A percentile compares a stretch with the other conserved stretches of the same genome.
These are phyloP conservation scores for Hyles vespertilio DNA, from an alignment of 1,140 invertebrate species.

Conservation along the genomic window DNA sequence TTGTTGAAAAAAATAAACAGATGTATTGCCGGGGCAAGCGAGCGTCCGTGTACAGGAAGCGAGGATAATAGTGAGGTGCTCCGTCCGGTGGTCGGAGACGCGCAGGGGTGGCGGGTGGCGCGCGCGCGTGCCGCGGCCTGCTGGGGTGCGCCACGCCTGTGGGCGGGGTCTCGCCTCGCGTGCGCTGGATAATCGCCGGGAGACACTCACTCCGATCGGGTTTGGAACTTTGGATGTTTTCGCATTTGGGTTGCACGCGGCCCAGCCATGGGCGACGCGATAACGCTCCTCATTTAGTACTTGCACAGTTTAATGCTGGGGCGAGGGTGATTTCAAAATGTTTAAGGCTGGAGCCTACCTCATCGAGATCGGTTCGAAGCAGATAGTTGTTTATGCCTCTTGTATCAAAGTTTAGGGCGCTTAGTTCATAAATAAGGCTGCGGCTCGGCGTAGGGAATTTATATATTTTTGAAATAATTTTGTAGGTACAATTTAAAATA, in stretches of 20 bases:
- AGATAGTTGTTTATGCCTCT: no score
- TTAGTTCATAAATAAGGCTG: no score
- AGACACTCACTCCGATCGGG: conserved; percentile 6
- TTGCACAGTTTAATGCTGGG: no score
- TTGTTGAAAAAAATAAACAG: conserved; percentile 71
- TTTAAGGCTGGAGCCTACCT: no score
- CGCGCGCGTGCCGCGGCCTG: conserved; percentile 18
- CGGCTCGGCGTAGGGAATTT: no score
- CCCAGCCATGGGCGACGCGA: conserved; percentile 3
- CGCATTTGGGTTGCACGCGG: neutral
- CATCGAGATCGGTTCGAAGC: no score
- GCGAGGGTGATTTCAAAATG: no score
- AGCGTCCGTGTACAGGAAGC: conserved; percentile 67
- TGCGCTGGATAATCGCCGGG: conserved; percentile 50
- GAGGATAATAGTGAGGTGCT: conserved; percentile 64
- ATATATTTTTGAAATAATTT: no score
- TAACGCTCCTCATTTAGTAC: neutral
- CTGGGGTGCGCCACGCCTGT: conserved; percentile 38
- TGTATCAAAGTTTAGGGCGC: no score
- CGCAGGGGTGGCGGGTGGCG: conserved; percentile 35
- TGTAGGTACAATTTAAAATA: no score
- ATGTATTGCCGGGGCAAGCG: conserved; percentile 64
- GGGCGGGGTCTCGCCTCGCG: conserved; percentile 48
- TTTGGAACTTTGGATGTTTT: neutral
- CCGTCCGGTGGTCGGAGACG: conserved; percentile 56